These are phyloP conservation scores for Diplodus puntazzo DNA, from an alignment of 2,797 vertebrate genomes.

Conservation along the genomic window DNA sequence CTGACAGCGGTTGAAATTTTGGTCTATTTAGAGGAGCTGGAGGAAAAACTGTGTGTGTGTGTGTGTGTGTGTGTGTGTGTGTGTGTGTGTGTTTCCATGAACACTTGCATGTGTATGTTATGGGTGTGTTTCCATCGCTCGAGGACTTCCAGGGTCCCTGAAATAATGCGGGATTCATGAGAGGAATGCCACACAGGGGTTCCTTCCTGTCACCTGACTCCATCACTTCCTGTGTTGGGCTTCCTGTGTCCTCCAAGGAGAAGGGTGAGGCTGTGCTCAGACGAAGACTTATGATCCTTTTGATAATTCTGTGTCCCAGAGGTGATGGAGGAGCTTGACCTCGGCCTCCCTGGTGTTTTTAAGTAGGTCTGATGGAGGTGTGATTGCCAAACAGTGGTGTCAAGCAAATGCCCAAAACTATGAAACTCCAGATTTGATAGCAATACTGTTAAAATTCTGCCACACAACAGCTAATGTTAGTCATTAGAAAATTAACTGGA, in stretches of 20 bases:
- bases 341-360: neutral
- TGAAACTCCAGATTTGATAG: neutral
- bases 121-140: slow-evolving; percentile 69
- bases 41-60: slow-evolving; percentile 28
- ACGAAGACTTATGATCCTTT: neutral
- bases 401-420: neutral
- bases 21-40: slow-evolving; percentile 55
- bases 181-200: slow-evolving; percentile 67
- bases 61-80: slow-evolving; percentile 21
- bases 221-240: slow-evolving; percentile 72
- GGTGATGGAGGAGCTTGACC: slow-evolving; percentile 17
- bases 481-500: slow-evolving; percentile 4
- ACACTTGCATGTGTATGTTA: slow-evolving; percentile 26
- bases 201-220: slow-evolving; percentile 82
- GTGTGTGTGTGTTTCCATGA: slow-evolving; percentile 32
- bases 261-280: slow-evolving; percentile 14
- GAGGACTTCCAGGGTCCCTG: slow-evolving; percentile 68
- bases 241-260: slow-evolving; percentile 63
- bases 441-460: slow-evolving; percentile 11
- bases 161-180: slow-evolving; percentile 74
- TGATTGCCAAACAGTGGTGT: neutral
- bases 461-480: neutral
- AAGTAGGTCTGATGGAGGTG: neutral
- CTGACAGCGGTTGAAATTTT: slow-evolving; percentile 16
- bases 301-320: neutral